Evolutionary conservation across 2,888 invertebrate species (phyloP).

Genomic region (Xylocampa areola): DNA sequence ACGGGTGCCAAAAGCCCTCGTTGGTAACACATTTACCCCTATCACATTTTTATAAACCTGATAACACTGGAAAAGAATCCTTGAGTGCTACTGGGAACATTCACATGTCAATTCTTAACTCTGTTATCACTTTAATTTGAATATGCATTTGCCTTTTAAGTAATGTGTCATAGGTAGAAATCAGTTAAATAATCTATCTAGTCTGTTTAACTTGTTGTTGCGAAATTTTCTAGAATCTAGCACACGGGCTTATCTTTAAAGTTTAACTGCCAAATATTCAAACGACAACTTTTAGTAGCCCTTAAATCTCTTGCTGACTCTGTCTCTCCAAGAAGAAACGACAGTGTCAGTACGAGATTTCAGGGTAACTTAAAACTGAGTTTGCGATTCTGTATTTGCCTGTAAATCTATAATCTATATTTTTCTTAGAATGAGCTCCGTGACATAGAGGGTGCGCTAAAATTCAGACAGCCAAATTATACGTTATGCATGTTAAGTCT

Average conservation of each 20-base stretch:
- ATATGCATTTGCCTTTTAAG: slow-evolving; percentile 27
- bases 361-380: no score
- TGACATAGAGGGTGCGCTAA: neutral
- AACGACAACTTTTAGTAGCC: no score
- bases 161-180: neutral
- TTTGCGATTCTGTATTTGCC: neutral
- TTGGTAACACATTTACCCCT: slow-evolving; percentile 82
- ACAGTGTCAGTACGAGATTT: no score
- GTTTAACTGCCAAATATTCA: no score
- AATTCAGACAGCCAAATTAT: neutral
- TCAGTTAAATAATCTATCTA: slow-evolving; percentile 1
- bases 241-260: no score
- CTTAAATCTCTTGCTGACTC: no score
- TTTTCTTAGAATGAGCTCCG: neutral
- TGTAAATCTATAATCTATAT: neutral
- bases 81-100: slow-evolving; percentile 41
- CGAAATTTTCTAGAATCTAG: no score
- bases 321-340: no score
- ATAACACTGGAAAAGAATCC: slow-evolving; percentile 68
- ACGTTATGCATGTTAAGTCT: neutral
- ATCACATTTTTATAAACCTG: slow-evolving; percentile 83
- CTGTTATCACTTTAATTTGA: slow-evolving; percentile 82
- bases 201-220: slow-evolving; percentile 9
- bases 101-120: slow-evolving; percentile 64
- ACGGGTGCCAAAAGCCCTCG: slow-evolving; percentile 88